These are phyloP conservation scores for Cassiopea xamachana DNA, from an alignment of 30 jellyfish, hydroid and myxozoan genomes.

Conservation along the genomic window DNA sequence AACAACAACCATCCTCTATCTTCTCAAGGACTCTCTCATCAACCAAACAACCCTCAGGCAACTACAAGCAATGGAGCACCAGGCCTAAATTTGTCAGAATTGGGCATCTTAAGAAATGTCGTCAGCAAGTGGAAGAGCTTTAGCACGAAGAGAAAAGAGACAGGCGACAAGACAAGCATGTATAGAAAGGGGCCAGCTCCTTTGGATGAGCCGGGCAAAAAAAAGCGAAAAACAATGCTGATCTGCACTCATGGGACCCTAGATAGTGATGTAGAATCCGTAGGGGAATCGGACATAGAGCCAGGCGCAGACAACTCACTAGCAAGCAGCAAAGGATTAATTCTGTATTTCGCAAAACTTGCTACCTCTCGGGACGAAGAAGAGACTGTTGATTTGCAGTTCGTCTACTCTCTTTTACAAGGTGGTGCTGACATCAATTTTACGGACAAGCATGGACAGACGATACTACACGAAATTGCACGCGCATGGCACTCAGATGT, in stretches of 20 bases:
- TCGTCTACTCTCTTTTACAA: constrained; percentile 79
- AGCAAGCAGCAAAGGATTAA: constrained; percentile 86
- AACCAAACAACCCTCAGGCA: constrained; percentile 10
- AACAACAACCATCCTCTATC: constrained; percentile 1
- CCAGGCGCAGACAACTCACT: constrained; percentile 55
- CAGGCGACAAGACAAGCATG: constrained; percentile 79
- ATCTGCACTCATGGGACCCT: constrained; percentile 87
- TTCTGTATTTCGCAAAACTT: constrained; percentile 79
- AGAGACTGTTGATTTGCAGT: constrained; percentile 80
- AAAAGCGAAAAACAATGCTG: constrained; percentile 66
- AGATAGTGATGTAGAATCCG: constrained; percentile 87
- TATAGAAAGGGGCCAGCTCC: constrained; percentile 93
- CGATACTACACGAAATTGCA: constrained; percentile 79
- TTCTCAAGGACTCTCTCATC: neutral
- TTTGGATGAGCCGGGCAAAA: constrained; percentile 87
- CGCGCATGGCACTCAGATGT: constrained; percentile 93
- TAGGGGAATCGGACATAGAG: constrained; percentile 73
- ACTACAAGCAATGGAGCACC: constrained; percentile 66
- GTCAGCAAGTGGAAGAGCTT: constrained; percentile 89
- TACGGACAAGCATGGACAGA: constrained; percentile 85
- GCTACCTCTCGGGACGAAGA: constrained; percentile 89
- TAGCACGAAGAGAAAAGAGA: constrained; percentile 86
- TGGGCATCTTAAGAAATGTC: constrained; percentile 77
- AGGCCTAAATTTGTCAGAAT: constrained; percentile 68
- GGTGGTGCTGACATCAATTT: constrained; percentile 88